Evolutionary conservation across 2,797 vertebrate genomes (phyloP).

Genomic region (Sebastes trivittatus): DNA sequence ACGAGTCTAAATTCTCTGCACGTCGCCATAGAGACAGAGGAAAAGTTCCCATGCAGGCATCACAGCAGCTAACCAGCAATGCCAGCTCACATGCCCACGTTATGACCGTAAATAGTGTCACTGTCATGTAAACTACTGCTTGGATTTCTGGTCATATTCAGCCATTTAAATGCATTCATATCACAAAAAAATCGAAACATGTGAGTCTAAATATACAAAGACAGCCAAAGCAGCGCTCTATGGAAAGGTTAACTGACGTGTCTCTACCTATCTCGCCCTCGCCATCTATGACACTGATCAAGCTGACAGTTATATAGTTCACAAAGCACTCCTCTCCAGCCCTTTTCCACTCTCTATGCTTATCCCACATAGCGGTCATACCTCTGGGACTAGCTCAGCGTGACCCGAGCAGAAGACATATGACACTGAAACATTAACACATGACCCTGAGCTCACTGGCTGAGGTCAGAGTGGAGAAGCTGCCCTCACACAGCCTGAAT

Average conservation of each 20-base stretch:
- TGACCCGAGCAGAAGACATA: slow-evolving; percentile 66
- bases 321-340: slow-evolving; percentile 7
- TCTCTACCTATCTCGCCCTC: neutral
- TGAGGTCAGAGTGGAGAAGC: slow-evolving; percentile 40
- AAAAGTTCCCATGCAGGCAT: slow-evolving; percentile 61
- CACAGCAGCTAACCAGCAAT: slow-evolving; percentile 40
- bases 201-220: neutral
- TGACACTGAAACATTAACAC: slow-evolving; percentile 64
- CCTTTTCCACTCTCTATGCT: slow-evolving; percentile 9
- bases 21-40: slow-evolving; percentile 67
- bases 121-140: slow-evolving; percentile 3
- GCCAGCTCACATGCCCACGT: slow-evolving; percentile 33
- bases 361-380: slow-evolving; percentile 52
- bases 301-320: slow-evolving; percentile 41
- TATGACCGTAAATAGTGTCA: slow-evolving; percentile 14
- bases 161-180: neutral
- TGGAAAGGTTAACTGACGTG: neutral
- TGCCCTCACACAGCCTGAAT: slow-evolving; percentile 36
- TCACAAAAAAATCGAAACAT: neutral
- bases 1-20: slow-evolving; percentile 59
- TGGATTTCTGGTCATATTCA: neutral
- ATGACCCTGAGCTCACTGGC: slow-evolving; percentile 50
- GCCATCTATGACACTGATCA: slow-evolving; percentile 31
- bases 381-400: slow-evolving; percentile 56
- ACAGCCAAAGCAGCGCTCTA: neutral